phyloP scores from a whole-genome alignment of 2,113 vertebrate species.

The Hirundichthys speculiger region DNA sequence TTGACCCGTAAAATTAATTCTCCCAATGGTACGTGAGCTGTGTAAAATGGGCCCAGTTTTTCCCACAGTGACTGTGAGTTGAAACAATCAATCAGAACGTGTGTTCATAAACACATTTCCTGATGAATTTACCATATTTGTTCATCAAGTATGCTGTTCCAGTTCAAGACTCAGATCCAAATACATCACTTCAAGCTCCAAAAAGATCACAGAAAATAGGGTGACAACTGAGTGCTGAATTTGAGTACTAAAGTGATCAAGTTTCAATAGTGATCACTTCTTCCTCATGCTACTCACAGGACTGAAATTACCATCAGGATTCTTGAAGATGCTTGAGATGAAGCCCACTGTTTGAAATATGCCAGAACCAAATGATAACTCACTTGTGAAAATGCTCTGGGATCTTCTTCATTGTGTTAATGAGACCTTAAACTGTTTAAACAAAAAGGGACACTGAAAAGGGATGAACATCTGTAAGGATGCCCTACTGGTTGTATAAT shows the following conservation, averaged over 20 bases:
- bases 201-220: neutral
- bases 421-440: neutral
- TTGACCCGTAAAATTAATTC: no score
- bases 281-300: neutral
- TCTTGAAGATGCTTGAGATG: neutral
- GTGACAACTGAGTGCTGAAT: neutral
- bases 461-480: conserved; percentile 1
- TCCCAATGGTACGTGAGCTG: no score
- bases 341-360: neutral
- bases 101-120: no score
- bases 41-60: no score
- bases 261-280: neutral
- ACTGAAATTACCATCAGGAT: neutral
- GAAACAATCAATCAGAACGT: no score
- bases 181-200: neutral
- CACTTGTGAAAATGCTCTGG: neutral
- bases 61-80: no score
- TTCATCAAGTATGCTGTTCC: neutral
- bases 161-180: neutral
- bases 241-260: neutral
- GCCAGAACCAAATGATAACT: neutral
- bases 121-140: no score
- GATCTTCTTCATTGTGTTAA: neutral
- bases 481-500: conserved; percentile 45
- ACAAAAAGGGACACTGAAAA: neutral